These are phyloP conservation scores for Ageneiosus marmoratus DNA, from an alignment of 2,113 vertebrate genomes.

Conservation along the genomic window DNA sequence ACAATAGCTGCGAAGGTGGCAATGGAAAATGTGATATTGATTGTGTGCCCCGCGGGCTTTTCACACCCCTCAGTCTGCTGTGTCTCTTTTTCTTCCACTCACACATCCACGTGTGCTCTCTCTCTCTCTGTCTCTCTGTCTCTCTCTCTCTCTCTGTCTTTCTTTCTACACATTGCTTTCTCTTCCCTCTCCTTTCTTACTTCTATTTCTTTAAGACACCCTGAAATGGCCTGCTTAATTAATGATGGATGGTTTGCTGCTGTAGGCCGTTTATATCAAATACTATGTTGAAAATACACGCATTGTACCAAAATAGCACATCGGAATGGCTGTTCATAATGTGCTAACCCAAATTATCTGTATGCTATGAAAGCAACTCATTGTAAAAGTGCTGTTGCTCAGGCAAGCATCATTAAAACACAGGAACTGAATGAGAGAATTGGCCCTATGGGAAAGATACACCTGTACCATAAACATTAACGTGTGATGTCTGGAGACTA, in stretches of 20 bases:
- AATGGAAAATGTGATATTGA: slow-evolving; percentile 84
- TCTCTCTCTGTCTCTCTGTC: not conserved
- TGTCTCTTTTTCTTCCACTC: slow-evolving; percentile 48
- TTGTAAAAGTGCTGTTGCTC: slow-evolving; percentile 38
- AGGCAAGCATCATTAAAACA: slow-evolving; percentile 53
- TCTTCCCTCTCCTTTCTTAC: slow-evolving; percentile 43
- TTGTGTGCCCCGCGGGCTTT: slow-evolving; percentile 78
- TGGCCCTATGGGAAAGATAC: slow-evolving; percentile 47
- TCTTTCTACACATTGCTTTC: slow-evolving; percentile 59
- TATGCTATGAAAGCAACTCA: slow-evolving; percentile 16
- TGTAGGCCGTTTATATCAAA: slow-evolving; percentile 14
- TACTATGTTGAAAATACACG: slow-evolving; percentile 7
- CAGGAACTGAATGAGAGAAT: slow-evolving; percentile 21
- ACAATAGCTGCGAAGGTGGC: slow-evolving; percentile 82
- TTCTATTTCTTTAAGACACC: slow-evolving; percentile 58
- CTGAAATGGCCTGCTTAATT: slow-evolving; percentile 45
- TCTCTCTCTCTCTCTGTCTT: not conserved
- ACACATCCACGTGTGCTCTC: slow-evolving; percentile 4
- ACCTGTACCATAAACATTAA: slow-evolving; percentile 53
- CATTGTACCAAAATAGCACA: not conserved
- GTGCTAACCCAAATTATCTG: not conserved
- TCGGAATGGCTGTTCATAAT: not conserved
- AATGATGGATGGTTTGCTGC: slow-evolving; percentile 36
- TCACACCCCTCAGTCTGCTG: slow-evolving; percentile 71
- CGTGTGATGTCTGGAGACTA: slow-evolving; percentile 50